Base-by-base conservation (phyloP, 2,113 vertebrate species). In the Terrapene triunguis region DNA sequence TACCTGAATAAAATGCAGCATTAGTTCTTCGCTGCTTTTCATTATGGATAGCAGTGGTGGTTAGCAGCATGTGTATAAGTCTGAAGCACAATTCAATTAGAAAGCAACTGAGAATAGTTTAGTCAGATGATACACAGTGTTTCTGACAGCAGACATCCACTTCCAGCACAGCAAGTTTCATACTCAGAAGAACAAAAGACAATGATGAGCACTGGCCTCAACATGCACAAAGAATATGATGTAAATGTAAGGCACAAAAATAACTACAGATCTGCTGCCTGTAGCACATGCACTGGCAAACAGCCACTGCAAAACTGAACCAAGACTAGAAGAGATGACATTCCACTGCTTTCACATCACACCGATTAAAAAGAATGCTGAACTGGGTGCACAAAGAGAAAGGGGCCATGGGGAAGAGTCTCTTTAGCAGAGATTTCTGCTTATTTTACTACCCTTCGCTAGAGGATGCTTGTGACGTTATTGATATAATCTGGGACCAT, bases 111-210 rank as follows among this genome's bases (percentile, higher is more conserved):
- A 59, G 91, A 94, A 54, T 62, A 8, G 57, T 62, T 91, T 32
- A 87, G 76, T 69, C 76, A 76, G 0, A 0, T 0, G 0, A 62
- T 19, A 65, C 62, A 69, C 42, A 44, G 42, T 27, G 9, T 29
- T 86, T 95, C 22, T 76, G 6, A 85, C 22, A 2, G 7, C 51
- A 80, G 53, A 95, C 80, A 44, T 48, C 82, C 80, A 80, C 22
- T 57, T 35, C 69, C 88, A 91, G 24, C 29, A 74, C 57, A 57
- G 47, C n/a, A 0, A 47, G 54, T 29, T 86, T 74, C 74, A 91
- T 38, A 72, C 22, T 80, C 2, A 0, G 44, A 93, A 89, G 10
- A 90, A 72, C 5, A 93, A 17, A 50, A 74, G 72, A 81, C 44
- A 16, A 78, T 44, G 42, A 82, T 50, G 14, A 13, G 8, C 32